A percentile compares a stretch with the other conserved stretches of the same genome.
Conservation (phyloP, 2,888 invertebrate species). For the Phania funesta region DNA sequence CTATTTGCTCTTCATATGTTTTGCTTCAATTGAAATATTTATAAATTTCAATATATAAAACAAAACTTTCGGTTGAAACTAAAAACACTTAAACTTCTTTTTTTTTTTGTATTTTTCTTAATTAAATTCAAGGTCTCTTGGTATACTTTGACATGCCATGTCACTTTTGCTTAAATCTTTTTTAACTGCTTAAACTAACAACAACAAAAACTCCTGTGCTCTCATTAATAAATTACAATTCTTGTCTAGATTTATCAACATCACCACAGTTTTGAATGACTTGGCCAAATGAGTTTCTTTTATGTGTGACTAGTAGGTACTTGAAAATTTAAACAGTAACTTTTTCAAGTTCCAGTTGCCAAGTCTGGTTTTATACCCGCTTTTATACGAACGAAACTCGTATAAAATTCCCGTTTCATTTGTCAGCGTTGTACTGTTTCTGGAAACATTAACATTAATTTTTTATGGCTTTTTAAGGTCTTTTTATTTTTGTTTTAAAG, state of each 20-base stretch:
- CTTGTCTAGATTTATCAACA: slow-evolving; percentile 49
- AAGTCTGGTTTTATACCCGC: not conserved
- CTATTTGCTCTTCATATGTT: no score
- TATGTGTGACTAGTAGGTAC: not conserved
- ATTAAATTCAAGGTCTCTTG: slow-evolving; percentile 27
- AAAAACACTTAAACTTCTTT: not conserved
- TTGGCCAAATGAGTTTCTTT: slow-evolving; percentile 9
- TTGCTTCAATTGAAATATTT: no score
- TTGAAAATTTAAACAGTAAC: not conserved
- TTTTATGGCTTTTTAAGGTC: slow-evolving; percentile 30
- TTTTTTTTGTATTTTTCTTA: not conserved
- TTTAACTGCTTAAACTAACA: not conserved
- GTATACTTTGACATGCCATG: slow-evolving; percentile 4
- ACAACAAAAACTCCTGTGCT: not conserved
- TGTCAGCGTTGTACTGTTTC: slow-evolving; percentile 11
- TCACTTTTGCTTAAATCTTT: slow-evolving; percentile 19
- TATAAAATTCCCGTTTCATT: slow-evolving; percentile 55
- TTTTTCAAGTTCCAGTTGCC: slow-evolving; percentile 40
- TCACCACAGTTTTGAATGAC: slow-evolving; percentile 28
- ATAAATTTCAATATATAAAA: no score
- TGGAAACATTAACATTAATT: slow-evolving; percentile 40
- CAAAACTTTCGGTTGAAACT: no score
- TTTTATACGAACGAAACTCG: not conserved
- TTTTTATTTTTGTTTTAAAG: not conserved
- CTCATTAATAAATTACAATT: slow-evolving; percentile 53